phyloP scores from a whole-genome alignment of 2,888 invertebrate species.

The Epistrophe eligans region DNA sequence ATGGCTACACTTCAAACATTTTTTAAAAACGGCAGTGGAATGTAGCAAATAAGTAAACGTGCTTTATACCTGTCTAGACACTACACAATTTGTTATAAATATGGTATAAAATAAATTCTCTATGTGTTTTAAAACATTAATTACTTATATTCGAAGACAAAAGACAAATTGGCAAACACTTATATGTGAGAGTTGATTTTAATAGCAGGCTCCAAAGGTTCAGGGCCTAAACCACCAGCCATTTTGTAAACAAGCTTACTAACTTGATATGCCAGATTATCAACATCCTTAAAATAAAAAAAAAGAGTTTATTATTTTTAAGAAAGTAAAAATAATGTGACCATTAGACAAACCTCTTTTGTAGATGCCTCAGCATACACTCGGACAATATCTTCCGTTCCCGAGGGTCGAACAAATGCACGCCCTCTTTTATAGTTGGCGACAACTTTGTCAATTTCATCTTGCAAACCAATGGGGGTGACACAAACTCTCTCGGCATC shows the following conservation, averaged over 20 bases:
- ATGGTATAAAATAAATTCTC: constrained; percentile 73
- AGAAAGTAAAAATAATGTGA: background rate
- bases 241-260: constrained; percentile 89
- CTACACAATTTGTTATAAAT: constrained; percentile 62
- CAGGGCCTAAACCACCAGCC: constrained; percentile 91
- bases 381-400: constrained; percentile 98
- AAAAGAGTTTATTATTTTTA: background rate
- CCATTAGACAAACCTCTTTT: constrained; percentile 84
- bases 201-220: constrained; percentile 84
- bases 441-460: constrained; percentile 90
- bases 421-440: constrained; percentile 89
- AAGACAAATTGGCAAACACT: constrained; percentile 46
- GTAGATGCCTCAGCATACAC: constrained; percentile 97
- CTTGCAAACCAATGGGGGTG: constrained; percentile 93
- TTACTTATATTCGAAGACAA: constrained; percentile 37
- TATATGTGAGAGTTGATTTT: constrained; percentile 81
- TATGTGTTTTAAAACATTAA: constrained; percentile 67
- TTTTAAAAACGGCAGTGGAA: constrained; percentile 69
- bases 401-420: constrained; percentile 97
- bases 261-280: constrained; percentile 90
- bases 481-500: constrained; percentile 94
- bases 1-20: constrained; percentile 58
- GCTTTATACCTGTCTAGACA: constrained; percentile 57
- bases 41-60: constrained; percentile 72
- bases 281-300: constrained; percentile 85